Percentiles rank a stretch among this genome's conserved stretches.
Evolutionary conservation across 2,888 invertebrate genomes (phyloP).

Genomic region (Epiblema foenella): DNA sequence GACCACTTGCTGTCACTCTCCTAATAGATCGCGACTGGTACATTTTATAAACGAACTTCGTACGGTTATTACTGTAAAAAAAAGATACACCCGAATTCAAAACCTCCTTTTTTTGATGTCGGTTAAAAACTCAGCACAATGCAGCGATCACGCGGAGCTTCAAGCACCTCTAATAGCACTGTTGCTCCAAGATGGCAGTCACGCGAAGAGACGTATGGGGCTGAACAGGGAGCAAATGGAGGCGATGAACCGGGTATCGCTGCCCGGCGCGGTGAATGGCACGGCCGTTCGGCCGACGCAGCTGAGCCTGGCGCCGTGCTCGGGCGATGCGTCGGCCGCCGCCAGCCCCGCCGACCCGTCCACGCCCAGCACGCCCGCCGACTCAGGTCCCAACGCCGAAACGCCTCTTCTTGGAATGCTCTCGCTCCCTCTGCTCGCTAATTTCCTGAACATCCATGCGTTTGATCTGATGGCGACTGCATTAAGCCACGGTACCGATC

Average conservation of each 20-base stretch:
- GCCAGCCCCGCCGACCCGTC: constrained; percentile 78
- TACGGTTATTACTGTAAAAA: too few relatives aligned
- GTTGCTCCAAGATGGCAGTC: constrained; percentile 84
- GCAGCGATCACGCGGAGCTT: constrained; percentile 54
- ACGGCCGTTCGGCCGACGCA: constrained; percentile 72
- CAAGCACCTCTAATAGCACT: constrained; percentile 75
- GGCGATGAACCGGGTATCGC: constrained; percentile 81
- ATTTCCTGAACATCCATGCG: neutral
- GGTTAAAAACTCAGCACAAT: constrained; percentile 45
- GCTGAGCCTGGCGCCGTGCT: constrained; percentile 71
- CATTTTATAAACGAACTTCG: neutral
- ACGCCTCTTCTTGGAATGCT: constrained; percentile 64
- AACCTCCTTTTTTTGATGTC: too few relatives aligned
- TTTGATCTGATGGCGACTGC: constrained; percentile 18
- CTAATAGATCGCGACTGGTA: neutral
- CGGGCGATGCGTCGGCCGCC: constrained; percentile 58
- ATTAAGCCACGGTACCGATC: neutral
- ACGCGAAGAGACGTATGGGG: constrained; percentile 85
- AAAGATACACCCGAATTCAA: too few relatives aligned
- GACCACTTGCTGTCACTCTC: neutral
- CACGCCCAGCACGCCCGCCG: constrained; percentile 83
- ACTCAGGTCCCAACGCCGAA: constrained; percentile 79
- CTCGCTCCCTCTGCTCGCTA: constrained; percentile 55
- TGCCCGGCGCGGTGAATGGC: constrained; percentile 64
- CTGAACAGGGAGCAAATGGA: constrained; percentile 85